Evolutionary conservation across 1,140 invertebrate genomes (phyloP).

Genomic region (Bombus polaris): DNA sequence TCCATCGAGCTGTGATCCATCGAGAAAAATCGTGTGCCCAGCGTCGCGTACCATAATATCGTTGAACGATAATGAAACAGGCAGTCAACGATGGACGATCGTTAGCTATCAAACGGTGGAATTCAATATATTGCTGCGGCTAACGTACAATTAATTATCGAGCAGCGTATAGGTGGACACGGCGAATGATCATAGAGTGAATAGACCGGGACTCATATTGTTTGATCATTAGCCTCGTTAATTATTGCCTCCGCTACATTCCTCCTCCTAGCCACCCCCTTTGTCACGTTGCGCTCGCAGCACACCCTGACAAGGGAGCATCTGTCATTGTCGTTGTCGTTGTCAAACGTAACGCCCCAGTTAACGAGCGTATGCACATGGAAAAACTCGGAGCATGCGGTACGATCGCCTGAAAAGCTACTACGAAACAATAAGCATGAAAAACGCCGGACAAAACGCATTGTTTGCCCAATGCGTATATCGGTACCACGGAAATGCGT

Average conservation of each 20-base stretch:
- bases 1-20: not conserved
- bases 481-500: not conserved
- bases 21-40: not conserved
- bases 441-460: not conserved
- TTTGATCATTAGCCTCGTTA: constrained; percentile 54
- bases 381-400: not conserved
- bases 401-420: constrained; percentile 16
- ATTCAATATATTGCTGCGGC: constrained; percentile 37
- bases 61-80: not conserved
- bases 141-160: constrained; percentile 52
- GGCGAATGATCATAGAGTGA: constrained; percentile 33
- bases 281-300: not conserved
- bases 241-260: constrained; percentile 33
- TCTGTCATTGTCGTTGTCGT: constrained; percentile 14
- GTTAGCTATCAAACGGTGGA: constrained; percentile 14
- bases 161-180: not conserved
- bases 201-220: constrained; percentile 31
- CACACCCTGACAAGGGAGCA: constrained; percentile 11
- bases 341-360: not conserved
- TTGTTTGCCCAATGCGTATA: not conserved
- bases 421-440: not conserved
- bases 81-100: not conserved
- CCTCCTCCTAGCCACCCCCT: constrained; percentile 1
- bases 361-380: not conserved
- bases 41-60: not conserved